Base-by-base conservation (phyloP, 2,888 invertebrate species). In the Perdita meconis region DNA sequence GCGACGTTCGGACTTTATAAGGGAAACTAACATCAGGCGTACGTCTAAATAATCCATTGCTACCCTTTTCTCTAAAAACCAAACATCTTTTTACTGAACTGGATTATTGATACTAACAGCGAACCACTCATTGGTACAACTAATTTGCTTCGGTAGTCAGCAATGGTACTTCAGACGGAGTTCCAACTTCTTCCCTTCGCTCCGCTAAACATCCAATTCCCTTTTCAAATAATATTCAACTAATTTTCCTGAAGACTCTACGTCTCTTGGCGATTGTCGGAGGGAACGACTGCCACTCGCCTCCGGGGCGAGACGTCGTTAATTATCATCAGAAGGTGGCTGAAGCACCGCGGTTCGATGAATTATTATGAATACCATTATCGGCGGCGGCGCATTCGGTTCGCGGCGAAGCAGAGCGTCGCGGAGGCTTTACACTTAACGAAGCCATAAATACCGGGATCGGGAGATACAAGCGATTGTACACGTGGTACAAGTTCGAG, bases 371-470 rank as follows among this genome's bases (percentile, higher is more conserved):
- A 53, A 64, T 38, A 36, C 47, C 30, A 61, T 57, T 42, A 44
- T 59, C 55, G 67, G 34, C 19, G 40, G 34, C n/a, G 26, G 24
- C n/a, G 22, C 42, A 40, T 75, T 61, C 67, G 61, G 50, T 76
- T 61, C 60, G n/a, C 47, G 60, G 12, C n/a, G 30, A n/a, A 10
- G 51, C 64, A 13, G 36, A 30, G 44, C 64, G 57, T 59, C 59
- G 59, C 47, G 50, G 61, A 40, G 56, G 75, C 42, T 75, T 76
- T 76, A 78, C 78, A 69, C 73, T 69, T 80, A 80, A 80, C 80
- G 80, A 79, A 75, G 67, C 67, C 74, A 70, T 70, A 67, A 79
- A 70, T 38, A 66, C 40, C 60, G 24, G 80, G 83, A 78, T 74
- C 63, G 66, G 64, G 57, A 73, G 40, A 66, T 61, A 64, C 68